phyloP scores from a whole-genome alignment of 1,140 invertebrate species.

The Lasioglossum baleicum region DNA sequence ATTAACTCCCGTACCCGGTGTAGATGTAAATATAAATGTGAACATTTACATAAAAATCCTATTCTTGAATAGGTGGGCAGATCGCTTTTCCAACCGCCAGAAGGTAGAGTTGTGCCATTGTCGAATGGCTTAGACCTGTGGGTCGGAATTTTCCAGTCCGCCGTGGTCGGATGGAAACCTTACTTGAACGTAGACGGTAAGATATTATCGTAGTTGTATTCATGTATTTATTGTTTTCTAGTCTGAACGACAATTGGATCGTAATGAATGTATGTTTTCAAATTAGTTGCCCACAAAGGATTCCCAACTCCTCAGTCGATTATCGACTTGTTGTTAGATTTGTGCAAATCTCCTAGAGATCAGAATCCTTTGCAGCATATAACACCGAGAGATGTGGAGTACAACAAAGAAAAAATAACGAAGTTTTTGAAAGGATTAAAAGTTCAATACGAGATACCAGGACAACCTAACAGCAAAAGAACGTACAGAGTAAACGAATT shows the following conservation, averaged over 20 bases:
- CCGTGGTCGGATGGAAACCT: conserved; percentile 86
- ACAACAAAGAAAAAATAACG: conserved; percentile 2
- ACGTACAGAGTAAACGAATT: conserved; percentile 81
- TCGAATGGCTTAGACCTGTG: conserved; percentile 85
- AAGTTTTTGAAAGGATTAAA: conserved; percentile 70
- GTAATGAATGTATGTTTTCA: conserved; percentile 23
- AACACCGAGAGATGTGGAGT: not conserved
- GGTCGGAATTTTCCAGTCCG: conserved; percentile 87
- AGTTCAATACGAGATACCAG: conserved; percentile 80
- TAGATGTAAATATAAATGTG: not conserved
- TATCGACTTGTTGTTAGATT: conserved; percentile 73
- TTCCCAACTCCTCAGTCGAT: conserved; percentile 81
- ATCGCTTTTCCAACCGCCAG: conserved; percentile 77
- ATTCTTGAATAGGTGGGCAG: conserved; percentile 76
- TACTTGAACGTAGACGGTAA: conserved; percentile 89
- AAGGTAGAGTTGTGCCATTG: conserved; percentile 71
- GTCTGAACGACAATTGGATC: not conserved
- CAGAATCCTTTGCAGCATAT: accelerated
- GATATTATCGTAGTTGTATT: conserved; percentile 45
- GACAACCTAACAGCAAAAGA: conserved; percentile 70
- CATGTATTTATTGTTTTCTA: conserved; percentile 1
- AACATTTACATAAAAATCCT: not conserved
- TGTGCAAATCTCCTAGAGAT: conserved; percentile 33
- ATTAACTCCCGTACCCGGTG: too few relatives aligned
- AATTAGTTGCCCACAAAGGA: conserved; percentile 84